Conservation (phyloP, 2,113 vertebrate genomes). For the Muntiacus reevesi region DNA sequence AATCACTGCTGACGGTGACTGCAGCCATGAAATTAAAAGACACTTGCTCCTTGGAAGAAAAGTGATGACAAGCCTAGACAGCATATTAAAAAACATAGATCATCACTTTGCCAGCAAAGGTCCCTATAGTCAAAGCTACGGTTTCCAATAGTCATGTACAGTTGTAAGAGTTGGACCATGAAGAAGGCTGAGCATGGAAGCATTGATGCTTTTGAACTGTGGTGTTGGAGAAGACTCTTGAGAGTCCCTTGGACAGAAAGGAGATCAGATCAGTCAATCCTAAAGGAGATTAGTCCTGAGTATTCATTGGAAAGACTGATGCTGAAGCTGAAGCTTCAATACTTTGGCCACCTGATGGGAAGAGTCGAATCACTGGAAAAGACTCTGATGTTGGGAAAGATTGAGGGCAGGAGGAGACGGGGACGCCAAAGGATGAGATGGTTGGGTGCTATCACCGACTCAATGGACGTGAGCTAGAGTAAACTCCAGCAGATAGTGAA, state of each 20-base stretch:
- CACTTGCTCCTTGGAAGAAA: background rate
- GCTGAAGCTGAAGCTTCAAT: background rate
- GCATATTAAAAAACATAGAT: background rate
- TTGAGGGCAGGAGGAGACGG: background rate
- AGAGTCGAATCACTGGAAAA: background rate
- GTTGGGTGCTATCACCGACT: background rate
- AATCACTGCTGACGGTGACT: background rate
- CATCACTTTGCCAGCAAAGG: background rate
- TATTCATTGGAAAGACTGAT: background rate
- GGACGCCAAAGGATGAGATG: background rate
- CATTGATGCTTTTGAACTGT: background rate
- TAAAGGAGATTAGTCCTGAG: background rate
- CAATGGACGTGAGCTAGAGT: background rate
- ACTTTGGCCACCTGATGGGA: background rate
- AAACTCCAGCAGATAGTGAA: background rate
- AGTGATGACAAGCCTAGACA: background rate
- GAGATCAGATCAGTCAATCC: background rate
- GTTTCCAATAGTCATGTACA: background rate
- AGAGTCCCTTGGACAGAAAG: background rate
- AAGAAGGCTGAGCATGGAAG: background rate
- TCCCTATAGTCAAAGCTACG: background rate
- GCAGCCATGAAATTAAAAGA: background rate
- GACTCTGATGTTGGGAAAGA: background rate
- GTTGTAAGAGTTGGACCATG: background rate
- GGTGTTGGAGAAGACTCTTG: background rate